These are phyloP conservation scores for Hyperopisus bebe DNA, from an alignment of 2,113 vertebrate genomes.

Conservation along the genomic window DNA sequence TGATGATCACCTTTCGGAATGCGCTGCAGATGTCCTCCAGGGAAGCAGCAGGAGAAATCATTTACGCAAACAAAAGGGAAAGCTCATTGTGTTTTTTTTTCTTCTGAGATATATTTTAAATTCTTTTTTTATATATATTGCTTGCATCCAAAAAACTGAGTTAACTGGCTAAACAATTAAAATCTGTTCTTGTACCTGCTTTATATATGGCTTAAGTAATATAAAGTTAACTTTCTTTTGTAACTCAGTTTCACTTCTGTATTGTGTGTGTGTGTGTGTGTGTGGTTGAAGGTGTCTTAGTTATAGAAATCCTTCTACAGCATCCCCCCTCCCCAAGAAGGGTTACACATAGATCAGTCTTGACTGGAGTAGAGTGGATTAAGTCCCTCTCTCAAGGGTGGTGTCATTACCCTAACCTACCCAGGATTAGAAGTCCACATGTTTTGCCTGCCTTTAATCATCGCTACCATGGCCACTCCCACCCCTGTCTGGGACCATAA, in stretches of 20 bases:
- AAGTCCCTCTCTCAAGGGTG: background rate
- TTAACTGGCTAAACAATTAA: background rate
- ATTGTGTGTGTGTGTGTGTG: background rate
- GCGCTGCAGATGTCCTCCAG: background rate
- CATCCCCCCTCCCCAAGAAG: background rate
- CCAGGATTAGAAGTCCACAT: background rate
- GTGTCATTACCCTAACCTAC: background rate
- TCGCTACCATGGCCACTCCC: background rate
- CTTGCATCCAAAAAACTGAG: too few species aligned
- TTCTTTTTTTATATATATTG: background rate
- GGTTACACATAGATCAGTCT: background rate
- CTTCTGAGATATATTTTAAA: background rate
- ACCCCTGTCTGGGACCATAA: background rate
- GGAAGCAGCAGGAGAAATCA: background rate
- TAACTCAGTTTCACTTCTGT: background rate
- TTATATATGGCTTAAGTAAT: background rate
- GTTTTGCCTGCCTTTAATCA: slow-evolving; percentile 3
- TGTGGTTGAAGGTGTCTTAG: background rate
- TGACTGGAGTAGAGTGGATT: background rate
- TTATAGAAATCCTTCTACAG: background rate
- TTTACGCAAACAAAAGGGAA: background rate
- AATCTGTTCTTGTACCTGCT: background rate
- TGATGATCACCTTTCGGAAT: background rate
- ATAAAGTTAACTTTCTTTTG: background rate
- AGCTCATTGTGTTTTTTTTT: background rate